Conservation (phyloP, 2,888 invertebrate genomes). For the Agriotes lineatus region DNA sequence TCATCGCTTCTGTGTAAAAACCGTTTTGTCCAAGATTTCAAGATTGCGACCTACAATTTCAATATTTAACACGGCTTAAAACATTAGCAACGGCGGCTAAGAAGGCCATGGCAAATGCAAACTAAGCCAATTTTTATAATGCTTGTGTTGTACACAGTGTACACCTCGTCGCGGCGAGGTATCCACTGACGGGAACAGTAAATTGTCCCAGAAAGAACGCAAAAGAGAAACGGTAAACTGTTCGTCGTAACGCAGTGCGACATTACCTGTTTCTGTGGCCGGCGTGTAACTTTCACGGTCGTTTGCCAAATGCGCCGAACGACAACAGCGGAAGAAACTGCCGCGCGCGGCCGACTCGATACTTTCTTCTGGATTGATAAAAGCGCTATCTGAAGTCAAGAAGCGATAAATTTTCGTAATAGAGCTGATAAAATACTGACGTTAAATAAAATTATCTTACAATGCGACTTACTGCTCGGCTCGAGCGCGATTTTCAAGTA, state of each 20-base stretch:
- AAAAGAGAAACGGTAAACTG: constrained; percentile 22
- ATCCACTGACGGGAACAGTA: constrained; percentile 40
- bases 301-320: constrained; percentile 16
- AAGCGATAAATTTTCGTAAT: constrained; percentile 34
- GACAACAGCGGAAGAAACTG: neutral
- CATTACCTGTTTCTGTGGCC: constrained; percentile 32
- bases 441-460: constrained; percentile 18
- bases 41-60: too few relatives aligned
- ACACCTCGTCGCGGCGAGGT: neutral
- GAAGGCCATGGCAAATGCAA: too few relatives aligned
- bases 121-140: too few relatives aligned
- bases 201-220: constrained; percentile 44
- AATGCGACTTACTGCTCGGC: neutral
- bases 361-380: constrained; percentile 13
- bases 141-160: too few relatives aligned
- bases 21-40: too few relatives aligned
- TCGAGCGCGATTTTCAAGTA: too few relatives aligned
- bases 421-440: constrained; percentile 18
- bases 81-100: too few relatives aligned
- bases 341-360: constrained; percentile 3
- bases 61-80: too few relatives aligned
- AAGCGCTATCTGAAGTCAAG: constrained; percentile 17
- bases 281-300: constrained; percentile 30
- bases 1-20: too few relatives aligned
- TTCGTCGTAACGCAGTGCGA: constrained; percentile 28